Conservation (phyloP, 2,797 vertebrate genomes). For the Decapterus maruadsi region DNA sequence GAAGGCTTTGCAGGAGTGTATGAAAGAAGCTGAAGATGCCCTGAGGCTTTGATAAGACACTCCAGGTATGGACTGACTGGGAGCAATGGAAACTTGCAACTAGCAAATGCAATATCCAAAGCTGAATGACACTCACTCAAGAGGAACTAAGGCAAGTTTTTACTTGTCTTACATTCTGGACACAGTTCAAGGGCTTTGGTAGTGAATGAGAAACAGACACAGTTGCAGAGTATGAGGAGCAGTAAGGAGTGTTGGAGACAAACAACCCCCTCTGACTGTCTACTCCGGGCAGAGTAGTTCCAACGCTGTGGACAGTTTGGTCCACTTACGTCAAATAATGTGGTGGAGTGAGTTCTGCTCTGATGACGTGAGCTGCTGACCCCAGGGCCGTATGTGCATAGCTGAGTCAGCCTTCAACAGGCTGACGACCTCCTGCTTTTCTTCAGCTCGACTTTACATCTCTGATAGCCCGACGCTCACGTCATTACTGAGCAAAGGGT, state of each 20-base stretch:
- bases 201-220: constrained; percentile 37
- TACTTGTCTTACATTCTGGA: constrained; percentile 64
- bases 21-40: constrained; percentile 44
- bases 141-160: constrained; percentile 60
- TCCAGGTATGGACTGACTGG: constrained; percentile 54
- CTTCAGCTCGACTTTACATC: constrained; percentile 32
- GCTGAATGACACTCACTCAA: constrained; percentile 18
- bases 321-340: constrained; percentile 22
- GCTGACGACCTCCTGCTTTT: constrained; percentile 30
- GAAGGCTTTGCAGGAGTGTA: constrained; percentile 15
- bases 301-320: background rate
- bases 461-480: constrained; percentile 25
- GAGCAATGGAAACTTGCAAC: constrained; percentile 47
- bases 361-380: constrained; percentile 44
- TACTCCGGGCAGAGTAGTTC: constrained; percentile 11
- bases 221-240: constrained; percentile 11
- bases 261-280: background rate
- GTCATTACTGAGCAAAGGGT: constrained; percentile 36
- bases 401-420: constrained; percentile 21
- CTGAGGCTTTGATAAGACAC: constrained; percentile 38
- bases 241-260: constrained; percentile 5
- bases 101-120: constrained; percentile 50
- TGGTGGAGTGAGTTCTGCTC: constrained; percentile 37
- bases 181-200: constrained; percentile 28
- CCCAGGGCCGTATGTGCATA: constrained; percentile 11